Evolutionary conservation across 2,797 vertebrate species (phyloP), one percentile per base, ranked within the genome.

Genomic region (Siniperca obscura): DNA sequence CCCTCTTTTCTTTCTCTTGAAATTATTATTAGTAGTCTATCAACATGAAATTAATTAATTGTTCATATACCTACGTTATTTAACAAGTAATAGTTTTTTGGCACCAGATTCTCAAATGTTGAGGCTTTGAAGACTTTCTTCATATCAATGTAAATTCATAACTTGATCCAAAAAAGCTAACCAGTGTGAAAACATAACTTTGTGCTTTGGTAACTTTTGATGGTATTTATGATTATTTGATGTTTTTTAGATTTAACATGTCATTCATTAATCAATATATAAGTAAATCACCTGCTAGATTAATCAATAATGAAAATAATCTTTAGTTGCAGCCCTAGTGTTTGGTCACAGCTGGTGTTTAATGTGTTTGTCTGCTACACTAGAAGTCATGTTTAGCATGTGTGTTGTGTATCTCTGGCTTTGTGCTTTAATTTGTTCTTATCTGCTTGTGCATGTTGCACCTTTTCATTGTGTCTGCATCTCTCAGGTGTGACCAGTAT

Each of bases 401-500:
- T 67, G 16, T 79, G 83, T 55, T 59, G 19, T 78, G 34, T 75
- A 36, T 62, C 2, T 84, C 11, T 85, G 62, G 13, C 13, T 72
- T 61, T 74, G 50, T 83, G 69, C 55, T 78, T 65, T 73, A 73
- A 79, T 38, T 7, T 44, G 38, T 67, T 74, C 30, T 57, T 64
- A 48, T 70, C 48, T 82, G 84, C 75, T 34, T 74, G 74, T 91
- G 91, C 87, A 87, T 87, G 89, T 74, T 81, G 87, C 86, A 86
- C 83, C 65, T 61, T 70, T 25, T 74, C 21, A 14, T 61, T 72
- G 38, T 90, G 69, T 90, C 6, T 85, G 78, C 86, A 7, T 83
- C 74, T 89, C 86, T 76, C 93, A 97, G 97, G 91, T 97, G 97
- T 88, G 97, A 97, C 87, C 96, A 97, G 93, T 97, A 97, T 48